phyloP scores from a whole-genome alignment of 2,797 vertebrate species.

The Enteromius trimaculatus region DNA sequence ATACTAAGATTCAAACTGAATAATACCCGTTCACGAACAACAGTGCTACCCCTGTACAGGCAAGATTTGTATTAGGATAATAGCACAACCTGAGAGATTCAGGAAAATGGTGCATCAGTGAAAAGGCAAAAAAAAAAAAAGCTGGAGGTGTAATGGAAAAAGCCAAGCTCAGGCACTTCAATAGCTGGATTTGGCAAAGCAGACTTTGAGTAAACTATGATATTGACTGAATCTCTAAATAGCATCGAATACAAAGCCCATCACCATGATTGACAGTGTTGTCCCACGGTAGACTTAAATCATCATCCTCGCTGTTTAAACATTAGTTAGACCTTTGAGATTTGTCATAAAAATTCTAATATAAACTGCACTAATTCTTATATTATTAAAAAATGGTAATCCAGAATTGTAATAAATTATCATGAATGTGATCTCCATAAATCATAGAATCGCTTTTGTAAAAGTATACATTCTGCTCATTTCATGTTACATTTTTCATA shows the following conservation, averaged over 20 bases:
- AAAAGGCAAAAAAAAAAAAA: neutral
- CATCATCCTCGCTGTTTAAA: conserved; percentile 9
- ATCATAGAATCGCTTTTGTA: conserved; percentile 16
- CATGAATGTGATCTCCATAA: conserved; percentile 32
- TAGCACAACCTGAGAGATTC: neutral
- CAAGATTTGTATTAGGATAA: neutral
- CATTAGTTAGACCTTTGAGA: neutral
- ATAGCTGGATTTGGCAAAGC: neutral
- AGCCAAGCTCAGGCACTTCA: neutral
- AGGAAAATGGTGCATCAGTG: neutral
- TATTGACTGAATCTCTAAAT: neutral
- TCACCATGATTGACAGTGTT: neutral
- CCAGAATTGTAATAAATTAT: neutral
- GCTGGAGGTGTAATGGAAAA: neutral
- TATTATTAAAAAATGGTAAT: neutral
- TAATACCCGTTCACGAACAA: neutral
- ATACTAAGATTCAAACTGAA: neutral
- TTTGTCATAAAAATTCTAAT: neutral
- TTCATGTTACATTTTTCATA: conserved; percentile 4
- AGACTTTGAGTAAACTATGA: conserved; percentile 5
- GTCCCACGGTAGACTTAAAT: neutral
- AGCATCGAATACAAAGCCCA: neutral
- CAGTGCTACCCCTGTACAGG: neutral
- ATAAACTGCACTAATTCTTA: conserved; percentile 5
- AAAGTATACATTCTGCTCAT: neutral